Percentiles rank a stretch among this genome's conserved stretches.
Evolutionary conservation across 2,888 invertebrate genomes (phyloP).

Genomic region (Drosophila pseudotakahashii): DNA sequence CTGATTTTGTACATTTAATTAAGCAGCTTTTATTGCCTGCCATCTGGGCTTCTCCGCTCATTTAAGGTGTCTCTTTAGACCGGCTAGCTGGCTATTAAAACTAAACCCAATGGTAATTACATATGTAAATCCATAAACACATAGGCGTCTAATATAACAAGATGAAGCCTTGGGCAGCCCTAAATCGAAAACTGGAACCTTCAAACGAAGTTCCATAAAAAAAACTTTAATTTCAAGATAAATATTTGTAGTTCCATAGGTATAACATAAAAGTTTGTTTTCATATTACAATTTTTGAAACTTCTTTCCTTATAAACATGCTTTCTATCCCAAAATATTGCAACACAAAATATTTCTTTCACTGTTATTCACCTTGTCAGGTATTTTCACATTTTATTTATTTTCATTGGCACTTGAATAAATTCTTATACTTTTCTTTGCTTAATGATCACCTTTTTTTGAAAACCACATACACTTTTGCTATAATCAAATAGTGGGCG

Average conservation of each 20-base stretch:
- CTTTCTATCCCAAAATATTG: slow-evolving; percentile 27
- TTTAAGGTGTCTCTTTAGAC: slow-evolving; percentile 26
- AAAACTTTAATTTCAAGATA: too few relatives aligned
- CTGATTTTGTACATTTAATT: slow-evolving; percentile 70
- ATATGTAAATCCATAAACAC: slow-evolving; percentile 55
- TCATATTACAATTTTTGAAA: too few relatives aligned
- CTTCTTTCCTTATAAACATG: too few relatives aligned
- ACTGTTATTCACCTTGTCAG: slow-evolving; percentile 9
- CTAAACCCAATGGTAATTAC: slow-evolving; percentile 39
- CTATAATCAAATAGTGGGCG: slow-evolving; percentile 68
- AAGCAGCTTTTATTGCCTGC: slow-evolving; percentile 53
- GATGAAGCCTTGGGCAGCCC: slow-evolving; percentile 26
- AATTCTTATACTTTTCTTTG: neutral
- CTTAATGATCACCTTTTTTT: slow-evolving; percentile 15
- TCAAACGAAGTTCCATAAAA: neutral
- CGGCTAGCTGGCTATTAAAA: slow-evolving; percentile 35
- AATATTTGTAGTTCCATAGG: too few relatives aligned
- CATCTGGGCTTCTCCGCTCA: slow-evolving; percentile 3
- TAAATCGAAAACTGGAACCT: slow-evolving; percentile 9
- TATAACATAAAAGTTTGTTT: too few relatives aligned
- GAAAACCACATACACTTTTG: slow-evolving; percentile 26
- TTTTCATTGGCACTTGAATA: slow-evolving; percentile 6
- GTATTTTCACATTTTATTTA: slow-evolving; percentile 35
- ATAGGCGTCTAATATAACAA: slow-evolving; percentile 38
- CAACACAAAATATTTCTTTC: slow-evolving; percentile 43